Conservation (phyloP, 23 tunicate species). For the Botrylloides violaceus region DNA sequence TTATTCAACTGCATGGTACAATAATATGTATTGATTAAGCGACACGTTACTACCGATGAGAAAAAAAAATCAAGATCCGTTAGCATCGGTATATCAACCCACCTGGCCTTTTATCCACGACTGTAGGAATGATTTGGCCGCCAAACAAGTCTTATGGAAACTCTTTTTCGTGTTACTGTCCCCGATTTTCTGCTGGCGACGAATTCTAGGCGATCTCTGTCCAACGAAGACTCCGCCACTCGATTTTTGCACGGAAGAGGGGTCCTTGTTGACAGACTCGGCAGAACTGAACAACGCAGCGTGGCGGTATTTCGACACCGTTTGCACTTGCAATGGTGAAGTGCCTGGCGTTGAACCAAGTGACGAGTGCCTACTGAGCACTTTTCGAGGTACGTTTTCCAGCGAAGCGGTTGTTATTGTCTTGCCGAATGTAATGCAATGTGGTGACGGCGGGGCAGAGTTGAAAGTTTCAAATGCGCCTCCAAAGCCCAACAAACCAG, state of each 20-base stretch:
- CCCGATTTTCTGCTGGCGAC: background rate
- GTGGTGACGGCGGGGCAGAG: constrained; percentile 1
- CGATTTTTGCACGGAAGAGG: no score
- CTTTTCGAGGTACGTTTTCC: background rate
- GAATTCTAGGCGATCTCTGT: background rate
- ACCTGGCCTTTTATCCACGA: background rate
- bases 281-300: no score
- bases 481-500: background rate
- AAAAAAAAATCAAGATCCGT: no score
- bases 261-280: no score
- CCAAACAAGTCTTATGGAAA: background rate
- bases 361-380: background rate
- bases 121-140: background rate
- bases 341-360: background rate
- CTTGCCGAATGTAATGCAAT: background rate
- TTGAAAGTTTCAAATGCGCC: background rate
- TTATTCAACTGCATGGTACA: no score
- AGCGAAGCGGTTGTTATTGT: background rate
- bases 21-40: no score
- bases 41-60: background rate
- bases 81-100: no score
- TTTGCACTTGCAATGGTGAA: background rate
- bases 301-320: background rate
- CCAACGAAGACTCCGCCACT: background rate
- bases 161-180: background rate